These are phyloP conservation scores for Terrapene triunguis DNA, from an alignment of 2,113 vertebrate species.

Conservation along the genomic window DNA sequence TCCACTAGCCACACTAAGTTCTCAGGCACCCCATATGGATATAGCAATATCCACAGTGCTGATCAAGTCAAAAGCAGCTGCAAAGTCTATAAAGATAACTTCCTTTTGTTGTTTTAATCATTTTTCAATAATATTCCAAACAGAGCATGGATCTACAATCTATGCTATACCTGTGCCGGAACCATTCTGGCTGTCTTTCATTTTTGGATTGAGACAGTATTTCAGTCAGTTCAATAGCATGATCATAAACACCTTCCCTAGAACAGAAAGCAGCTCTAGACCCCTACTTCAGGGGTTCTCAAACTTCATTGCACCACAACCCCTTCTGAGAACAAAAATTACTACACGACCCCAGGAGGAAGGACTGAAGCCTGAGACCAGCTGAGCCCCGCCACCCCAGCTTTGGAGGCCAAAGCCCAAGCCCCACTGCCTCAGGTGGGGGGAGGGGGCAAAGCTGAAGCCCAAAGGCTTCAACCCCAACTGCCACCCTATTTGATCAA, in stretches of 20 bases:
- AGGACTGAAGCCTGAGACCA: too few relatives aligned
- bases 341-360: too few relatives aligned
- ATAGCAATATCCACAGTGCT: not conserved
- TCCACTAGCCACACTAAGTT: not conserved
- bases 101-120: not conserved
- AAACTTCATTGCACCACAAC: too few relatives aligned
- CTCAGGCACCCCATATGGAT: not conserved
- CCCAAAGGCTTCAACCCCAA: too few relatives aligned
- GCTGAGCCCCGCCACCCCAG: too few relatives aligned
- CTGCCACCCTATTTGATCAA: not conserved
- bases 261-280: not conserved
- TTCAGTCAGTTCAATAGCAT: not conserved
- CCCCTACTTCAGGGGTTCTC: not conserved
- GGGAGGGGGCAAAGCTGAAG: too few relatives aligned
- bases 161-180: too few relatives aligned
- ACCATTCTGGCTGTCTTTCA: not conserved
- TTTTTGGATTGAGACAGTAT: not conserved
- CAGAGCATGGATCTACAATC: not conserved
- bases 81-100: not conserved
- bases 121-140: not conserved
- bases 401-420: too few relatives aligned
- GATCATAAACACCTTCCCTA: not conserved
- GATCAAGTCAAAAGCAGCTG: not conserved
- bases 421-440: too few relatives aligned
- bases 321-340: too few relatives aligned